phyloP scores from a whole-genome alignment of 35 echinoderm and acorn worm species.

The Holothuria glaberrima region DNA sequence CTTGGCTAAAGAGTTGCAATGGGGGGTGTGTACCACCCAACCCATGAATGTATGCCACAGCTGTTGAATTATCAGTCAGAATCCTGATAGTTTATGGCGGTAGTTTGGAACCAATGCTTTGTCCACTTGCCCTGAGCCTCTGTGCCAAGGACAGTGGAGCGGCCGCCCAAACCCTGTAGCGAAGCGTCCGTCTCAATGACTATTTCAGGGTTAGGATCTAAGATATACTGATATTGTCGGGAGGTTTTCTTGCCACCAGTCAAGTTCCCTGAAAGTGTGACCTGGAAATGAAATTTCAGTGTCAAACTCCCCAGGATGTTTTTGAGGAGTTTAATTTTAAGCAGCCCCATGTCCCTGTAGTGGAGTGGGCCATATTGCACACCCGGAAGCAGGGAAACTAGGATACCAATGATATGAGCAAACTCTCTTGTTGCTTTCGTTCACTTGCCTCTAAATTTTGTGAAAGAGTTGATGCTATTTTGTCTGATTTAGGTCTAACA shows the following conservation, averaged over 20 bases:
- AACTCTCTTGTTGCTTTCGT: constrained; percentile 31
- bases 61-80: constrained; percentile 38
- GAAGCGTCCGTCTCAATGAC: constrained; percentile 24
- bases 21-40: constrained; percentile 28
- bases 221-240: not conserved
- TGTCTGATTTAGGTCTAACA: constrained; percentile 17
- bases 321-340: not conserved
- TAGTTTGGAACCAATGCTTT: constrained; percentile 3
- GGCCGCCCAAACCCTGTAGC: not conserved
- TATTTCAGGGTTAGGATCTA: not conserved
- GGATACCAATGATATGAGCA: not conserved
- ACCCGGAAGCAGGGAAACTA: not conserved
- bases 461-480: not conserved
- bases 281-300: not conserved
- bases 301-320: not conserved
- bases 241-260: constrained; percentile 28
- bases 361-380: constrained; percentile 12
- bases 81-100: constrained; percentile 12
- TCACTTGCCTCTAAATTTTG: constrained; percentile 23
- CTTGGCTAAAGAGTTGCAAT: constrained; percentile 15
- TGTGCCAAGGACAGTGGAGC: not conserved
- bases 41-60: constrained; percentile 23
- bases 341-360: not conserved
- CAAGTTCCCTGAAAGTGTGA: not conserved
- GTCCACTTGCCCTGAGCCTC: constrained; percentile 26